A percentile compares a stretch with the other conserved stretches of the same genome.
Conservation (phyloP, 2,113 vertebrate species). For the Psittacus erithacus region DNA sequence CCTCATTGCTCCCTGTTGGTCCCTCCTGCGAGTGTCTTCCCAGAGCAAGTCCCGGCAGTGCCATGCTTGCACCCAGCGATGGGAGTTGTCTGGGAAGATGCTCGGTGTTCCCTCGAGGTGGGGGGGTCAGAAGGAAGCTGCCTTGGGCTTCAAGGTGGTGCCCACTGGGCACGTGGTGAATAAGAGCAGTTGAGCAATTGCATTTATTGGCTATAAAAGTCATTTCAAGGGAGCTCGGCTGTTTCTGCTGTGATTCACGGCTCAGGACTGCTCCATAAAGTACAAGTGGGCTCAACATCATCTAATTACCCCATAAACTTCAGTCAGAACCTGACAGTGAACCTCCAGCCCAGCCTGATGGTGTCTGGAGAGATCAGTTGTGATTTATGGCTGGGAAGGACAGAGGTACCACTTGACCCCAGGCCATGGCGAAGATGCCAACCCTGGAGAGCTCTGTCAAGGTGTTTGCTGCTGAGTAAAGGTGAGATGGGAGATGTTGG, state of each 20-base stretch:
- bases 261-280: not conserved
- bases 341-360: not conserved
- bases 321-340: not conserved
- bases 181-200: slow-evolving; percentile 19
- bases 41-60: not conserved
- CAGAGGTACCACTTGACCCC: not conserved
- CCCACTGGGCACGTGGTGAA: not conserved
- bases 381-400: not conserved
- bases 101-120: not conserved
- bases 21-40: not conserved
- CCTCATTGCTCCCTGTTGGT: not conserved
- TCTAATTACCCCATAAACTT: not conserved
- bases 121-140: not conserved
- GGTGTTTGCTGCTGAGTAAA: not conserved
- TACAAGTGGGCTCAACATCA: not conserved
- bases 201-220: not conserved
- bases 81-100: not conserved
- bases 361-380: not conserved
- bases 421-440: not conserved
- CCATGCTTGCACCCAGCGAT: fast-evolving
- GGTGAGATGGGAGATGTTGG: not conserved
- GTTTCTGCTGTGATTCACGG: not conserved
- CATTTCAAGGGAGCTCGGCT: not conserved
- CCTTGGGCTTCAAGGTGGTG: not conserved
- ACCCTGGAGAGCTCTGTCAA: not conserved